phyloP scores from a whole-genome alignment of 2,797 vertebrate genomes.

The Atherinosoma microstoma region DNA sequence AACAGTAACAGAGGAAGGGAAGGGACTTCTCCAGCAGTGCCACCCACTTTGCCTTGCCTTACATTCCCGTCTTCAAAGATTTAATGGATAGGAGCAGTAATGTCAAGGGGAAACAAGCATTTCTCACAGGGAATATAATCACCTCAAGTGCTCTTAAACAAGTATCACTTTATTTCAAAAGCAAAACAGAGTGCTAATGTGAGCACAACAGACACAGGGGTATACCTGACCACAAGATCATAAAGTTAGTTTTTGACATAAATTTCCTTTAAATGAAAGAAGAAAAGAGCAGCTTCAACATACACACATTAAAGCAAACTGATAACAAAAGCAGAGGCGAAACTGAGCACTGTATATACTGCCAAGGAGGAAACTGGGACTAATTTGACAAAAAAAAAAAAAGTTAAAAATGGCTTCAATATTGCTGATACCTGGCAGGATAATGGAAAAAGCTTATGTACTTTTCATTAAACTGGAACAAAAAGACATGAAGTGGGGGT shows the following conservation, averaged over 20 bases:
- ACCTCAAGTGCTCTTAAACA: slow-evolving; percentile 24
- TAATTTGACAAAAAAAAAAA: not conserved
- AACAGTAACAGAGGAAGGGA: slow-evolving; percentile 50
- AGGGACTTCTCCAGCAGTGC: slow-evolving; percentile 30
- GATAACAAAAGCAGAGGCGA: not conserved
- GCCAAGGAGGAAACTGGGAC: too few relatives aligned
- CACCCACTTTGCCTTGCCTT: slow-evolving; percentile 47
- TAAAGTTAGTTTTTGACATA: slow-evolving; percentile 13
- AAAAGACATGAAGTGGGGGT: not conserved
- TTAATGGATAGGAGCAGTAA: slow-evolving; percentile 27
- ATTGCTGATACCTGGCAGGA: not conserved
- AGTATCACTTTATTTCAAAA: slow-evolving; percentile 2
- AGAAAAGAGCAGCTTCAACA: not conserved
- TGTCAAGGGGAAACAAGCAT: not conserved
- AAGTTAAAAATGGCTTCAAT: not conserved
- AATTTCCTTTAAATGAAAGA: not conserved
- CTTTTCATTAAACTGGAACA: not conserved
- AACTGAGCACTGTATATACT: not conserved
- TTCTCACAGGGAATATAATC: slow-evolving; percentile 35
- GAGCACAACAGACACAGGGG: not conserved
- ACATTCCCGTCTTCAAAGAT: slow-evolving; percentile 28
- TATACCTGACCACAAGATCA: not conserved
- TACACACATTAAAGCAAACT: not conserved
- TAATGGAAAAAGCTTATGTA: not conserved
- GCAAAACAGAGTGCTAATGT: slow-evolving; percentile 14